Conservation (phyloP, 2,888 invertebrate genomes). For the Tetragonisca angustula region DNA sequence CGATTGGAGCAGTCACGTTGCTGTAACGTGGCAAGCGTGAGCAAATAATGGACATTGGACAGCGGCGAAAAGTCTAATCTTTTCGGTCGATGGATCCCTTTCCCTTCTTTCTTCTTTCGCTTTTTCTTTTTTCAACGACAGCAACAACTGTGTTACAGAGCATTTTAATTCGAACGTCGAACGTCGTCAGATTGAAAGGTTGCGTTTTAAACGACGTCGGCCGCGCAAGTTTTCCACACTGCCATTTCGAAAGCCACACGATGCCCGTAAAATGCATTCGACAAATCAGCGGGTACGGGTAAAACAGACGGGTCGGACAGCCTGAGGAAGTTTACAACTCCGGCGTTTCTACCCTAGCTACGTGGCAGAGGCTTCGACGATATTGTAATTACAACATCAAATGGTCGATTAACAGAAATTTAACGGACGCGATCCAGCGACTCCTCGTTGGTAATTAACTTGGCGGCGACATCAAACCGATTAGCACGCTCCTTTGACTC, state of each 20-base stretch:
- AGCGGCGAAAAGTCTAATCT: too few relatives aligned
- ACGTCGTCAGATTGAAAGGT: too few relatives aligned
- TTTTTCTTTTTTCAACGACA: too few relatives aligned
- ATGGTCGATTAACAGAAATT: conserved; percentile 70
- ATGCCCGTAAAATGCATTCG: conserved; percentile 23
- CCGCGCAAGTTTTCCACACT: background rate
- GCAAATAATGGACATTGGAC: too few relatives aligned
- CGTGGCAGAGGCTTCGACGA: conserved; percentile 39
- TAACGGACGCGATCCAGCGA: conserved; percentile 49
- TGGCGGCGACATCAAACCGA: conserved; percentile 66
- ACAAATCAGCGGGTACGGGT: background rate
- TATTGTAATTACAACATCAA: conserved; percentile 72
- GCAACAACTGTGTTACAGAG: too few relatives aligned
- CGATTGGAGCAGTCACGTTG: too few relatives aligned
- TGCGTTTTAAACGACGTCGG: too few relatives aligned
- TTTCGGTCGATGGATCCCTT: too few relatives aligned
- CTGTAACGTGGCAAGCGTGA: too few relatives aligned
- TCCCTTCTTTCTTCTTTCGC: too few relatives aligned
- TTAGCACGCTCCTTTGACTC: conserved; percentile 56
- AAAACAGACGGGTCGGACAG: conserved; percentile 21
- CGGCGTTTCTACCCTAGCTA: conserved; percentile 13
- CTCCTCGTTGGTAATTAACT: conserved; percentile 68
- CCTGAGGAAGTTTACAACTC: conserved; percentile 33
- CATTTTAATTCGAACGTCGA: too few relatives aligned
- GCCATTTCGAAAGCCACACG: background rate